Base-by-base conservation (phyloP, 2,113 vertebrate species). In the Oceanites oceanicus region DNA sequence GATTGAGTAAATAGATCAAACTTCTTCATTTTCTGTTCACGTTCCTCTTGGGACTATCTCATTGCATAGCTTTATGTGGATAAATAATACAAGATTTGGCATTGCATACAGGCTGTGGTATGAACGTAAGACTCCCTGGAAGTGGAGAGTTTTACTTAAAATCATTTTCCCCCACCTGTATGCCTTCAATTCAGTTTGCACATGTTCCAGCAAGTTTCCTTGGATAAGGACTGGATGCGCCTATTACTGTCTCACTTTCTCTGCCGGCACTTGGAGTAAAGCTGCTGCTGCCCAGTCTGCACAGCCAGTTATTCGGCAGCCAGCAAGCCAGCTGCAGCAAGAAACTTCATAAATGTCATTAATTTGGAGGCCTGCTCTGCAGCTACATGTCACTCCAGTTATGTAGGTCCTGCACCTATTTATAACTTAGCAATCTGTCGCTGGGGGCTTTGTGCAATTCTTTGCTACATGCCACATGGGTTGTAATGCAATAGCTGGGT, bases 381-480 rank as follows among this genome's bases (percentile, higher is more conserved):
- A 83, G 86, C 94, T 81, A 87, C 76, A 11, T 95, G 91, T 95
- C 71, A 85, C 84, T 95, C 88, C 84, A 94, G 92, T 93, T 96
- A 97, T 94, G 89, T 95, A 94, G 75, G 95, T 93, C 95, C 91
- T 91, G 66, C 78, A 86, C 88, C 92, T 97, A 98, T 98, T 97
- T 98, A 97, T 97, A 97, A 94, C 92, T 73, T 23, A 8, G 83
- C 94, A 95, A 88, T 97, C 92, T 97, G 96, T 97, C 86, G 27
- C 86, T 94, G 86, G 86, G 85, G 90, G 75, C 96, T 97, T 97
- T 95, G 84, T 94, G 96, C 74, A 86, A 55, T 53, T 93, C 94
- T 97, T 82, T 76, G 88, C 96, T 94, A 67, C 12, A 2, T 95
- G 95, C 91, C 94, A 65, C 68, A 76, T 77, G 96, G 94, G 93